phyloP scores from a whole-genome alignment of 2,113 vertebrate species.

The Cariama cristata region DNA sequence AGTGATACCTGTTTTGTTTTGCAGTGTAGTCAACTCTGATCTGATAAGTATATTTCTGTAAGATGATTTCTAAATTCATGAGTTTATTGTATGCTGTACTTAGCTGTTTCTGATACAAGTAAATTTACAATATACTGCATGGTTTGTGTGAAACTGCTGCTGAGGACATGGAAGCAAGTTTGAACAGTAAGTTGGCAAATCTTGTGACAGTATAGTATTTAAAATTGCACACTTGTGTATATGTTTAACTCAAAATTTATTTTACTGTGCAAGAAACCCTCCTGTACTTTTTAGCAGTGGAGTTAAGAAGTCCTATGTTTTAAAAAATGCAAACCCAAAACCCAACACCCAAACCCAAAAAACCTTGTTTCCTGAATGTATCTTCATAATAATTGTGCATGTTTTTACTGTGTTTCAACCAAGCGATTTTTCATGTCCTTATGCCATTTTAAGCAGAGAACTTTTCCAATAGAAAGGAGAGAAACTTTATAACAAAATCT shows the following conservation, averaged over 20 bases:
- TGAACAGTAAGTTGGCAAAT: neutral
- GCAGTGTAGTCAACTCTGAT: neutral
- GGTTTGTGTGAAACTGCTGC: neutral
- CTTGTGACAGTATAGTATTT: rapidly evolving
- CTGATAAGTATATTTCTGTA: neutral
- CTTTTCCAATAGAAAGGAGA: neutral
- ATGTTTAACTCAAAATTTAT: neutral
- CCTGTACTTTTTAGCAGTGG: neutral
- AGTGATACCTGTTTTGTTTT: neutral
- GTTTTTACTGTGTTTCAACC: neutral
- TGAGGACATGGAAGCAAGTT: neutral
- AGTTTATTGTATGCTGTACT: neutral
- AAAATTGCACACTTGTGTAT: neutral
- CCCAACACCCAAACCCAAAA: rapidly evolving
- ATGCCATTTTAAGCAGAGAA: neutral
- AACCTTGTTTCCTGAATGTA: neutral
- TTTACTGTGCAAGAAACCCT: neutral
- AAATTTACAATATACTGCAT: neutral
- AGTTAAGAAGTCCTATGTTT: neutral
- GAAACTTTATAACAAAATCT: neutral
- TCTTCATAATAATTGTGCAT: neutral
- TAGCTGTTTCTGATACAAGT: neutral
- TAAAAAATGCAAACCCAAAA: neutral
- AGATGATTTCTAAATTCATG: neutral
- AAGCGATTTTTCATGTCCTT: rapidly evolving